These are phyloP conservation scores for Dasysyrphus albostriatus DNA, from an alignment of 2,888 invertebrate species.

Conservation along the genomic window DNA sequence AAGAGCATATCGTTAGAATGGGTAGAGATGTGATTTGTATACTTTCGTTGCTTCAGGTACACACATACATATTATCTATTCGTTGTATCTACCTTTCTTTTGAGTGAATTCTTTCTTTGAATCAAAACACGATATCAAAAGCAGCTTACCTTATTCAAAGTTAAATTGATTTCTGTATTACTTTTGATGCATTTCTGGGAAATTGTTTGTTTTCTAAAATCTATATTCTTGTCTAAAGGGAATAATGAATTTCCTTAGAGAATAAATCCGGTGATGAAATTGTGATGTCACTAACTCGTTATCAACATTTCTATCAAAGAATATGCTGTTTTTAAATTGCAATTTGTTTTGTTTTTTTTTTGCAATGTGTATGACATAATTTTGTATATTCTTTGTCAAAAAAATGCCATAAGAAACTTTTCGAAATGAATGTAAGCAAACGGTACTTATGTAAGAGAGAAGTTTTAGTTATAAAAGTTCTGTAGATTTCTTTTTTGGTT, in stretches of 20 bases:
- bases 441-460: too few relatives aligned
- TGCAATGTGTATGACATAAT: not conserved
- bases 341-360: not conserved
- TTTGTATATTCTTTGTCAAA: too few relatives aligned
- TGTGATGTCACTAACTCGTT: not conserved
- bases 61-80: not conserved
- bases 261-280: not conserved
- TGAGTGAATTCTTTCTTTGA: not conserved
- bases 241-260: not conserved
- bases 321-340: not conserved
- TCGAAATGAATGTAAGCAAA: too few relatives aligned
- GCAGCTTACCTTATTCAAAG: slow-evolving; percentile 20
- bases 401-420: too few relatives aligned
- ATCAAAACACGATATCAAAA: slow-evolving; percentile 4
- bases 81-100: not conserved
- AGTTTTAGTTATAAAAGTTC: too few relatives aligned
- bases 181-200: not conserved
- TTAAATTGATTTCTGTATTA: slow-evolving; percentile 5
- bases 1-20: not conserved
- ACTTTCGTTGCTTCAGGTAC: not conserved
- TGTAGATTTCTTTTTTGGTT: too few relatives aligned
- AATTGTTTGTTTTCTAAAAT: slow-evolving; percentile 6
- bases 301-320: not conserved
- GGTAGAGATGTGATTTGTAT: not conserved
- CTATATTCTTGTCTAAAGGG: not conserved